Evolutionary conservation across 2,113 vertebrate species (phyloP).

Genomic region (Nansenia antarctica): DNA sequence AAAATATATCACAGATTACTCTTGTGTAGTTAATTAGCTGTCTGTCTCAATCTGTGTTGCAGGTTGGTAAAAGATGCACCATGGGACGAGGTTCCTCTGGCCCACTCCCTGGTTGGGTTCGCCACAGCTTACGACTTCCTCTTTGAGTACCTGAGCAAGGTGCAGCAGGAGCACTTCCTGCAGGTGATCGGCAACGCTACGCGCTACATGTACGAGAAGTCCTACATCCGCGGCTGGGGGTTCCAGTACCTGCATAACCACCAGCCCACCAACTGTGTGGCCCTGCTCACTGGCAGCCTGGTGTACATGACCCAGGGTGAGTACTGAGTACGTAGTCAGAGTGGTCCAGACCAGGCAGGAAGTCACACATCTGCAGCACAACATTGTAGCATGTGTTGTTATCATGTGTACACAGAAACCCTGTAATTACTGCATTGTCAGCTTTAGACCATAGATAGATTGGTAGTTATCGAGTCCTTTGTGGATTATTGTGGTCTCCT

Average conservation of each 20-base stretch:
- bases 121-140: slow-evolving; percentile 98
- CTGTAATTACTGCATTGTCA: not conserved
- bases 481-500: not conserved
- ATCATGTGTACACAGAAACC: not conserved
- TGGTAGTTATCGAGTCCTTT: not conserved
- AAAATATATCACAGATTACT: not conserved
- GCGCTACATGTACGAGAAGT: slow-evolving; percentile 93
- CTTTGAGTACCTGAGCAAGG: slow-evolving; percentile 88
- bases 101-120: slow-evolving; percentile 95
- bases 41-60: slow-evolving; percentile 39
- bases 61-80: slow-evolving; percentile 98
- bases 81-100: slow-evolving; percentile 95
- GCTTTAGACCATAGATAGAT: not conserved
- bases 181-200: slow-evolving; percentile 95
- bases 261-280: slow-evolving; percentile 98
- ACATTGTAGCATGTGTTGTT: not conserved
- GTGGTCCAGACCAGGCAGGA: not conserved
- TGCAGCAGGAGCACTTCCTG: slow-evolving; percentile 90
- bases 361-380: not conserved
- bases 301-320: slow-evolving; percentile 96
- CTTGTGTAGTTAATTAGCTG: not conserved
- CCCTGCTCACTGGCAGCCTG: slow-evolving; percentile 92
- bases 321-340: slow-evolving; percentile 24
- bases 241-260: slow-evolving; percentile 99
- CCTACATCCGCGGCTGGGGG: slow-evolving; percentile 92